Conservation (phyloP, 1,140 invertebrate genomes). For the Caerostris darwini region DNA sequence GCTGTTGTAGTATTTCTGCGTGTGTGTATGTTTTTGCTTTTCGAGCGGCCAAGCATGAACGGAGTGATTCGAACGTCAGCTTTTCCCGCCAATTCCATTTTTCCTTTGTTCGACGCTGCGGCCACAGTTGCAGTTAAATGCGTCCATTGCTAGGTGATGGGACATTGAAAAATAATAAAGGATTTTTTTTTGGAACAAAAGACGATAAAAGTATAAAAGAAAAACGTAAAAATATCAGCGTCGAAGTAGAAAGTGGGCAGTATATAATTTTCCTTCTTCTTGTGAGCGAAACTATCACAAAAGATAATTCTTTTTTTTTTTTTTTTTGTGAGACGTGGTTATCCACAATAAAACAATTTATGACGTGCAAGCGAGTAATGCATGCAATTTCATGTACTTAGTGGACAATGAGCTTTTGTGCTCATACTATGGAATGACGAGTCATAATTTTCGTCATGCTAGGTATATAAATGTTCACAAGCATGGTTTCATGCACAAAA, state of each 20-base stretch:
- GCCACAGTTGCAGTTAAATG: slow-evolving; percentile 67
- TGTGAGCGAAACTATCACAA: slow-evolving; percentile 52
- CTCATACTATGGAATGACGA: neutral
- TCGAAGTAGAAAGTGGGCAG: slow-evolving; percentile 65
- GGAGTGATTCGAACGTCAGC: slow-evolving; percentile 36
- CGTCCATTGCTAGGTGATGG: slow-evolving; percentile 69
- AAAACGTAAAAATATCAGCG: slow-evolving; percentile 23
- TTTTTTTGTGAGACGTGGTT: slow-evolving; percentile 35
- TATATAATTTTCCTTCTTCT: neutral
- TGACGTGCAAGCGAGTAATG: slow-evolving; percentile 46
- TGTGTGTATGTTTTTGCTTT: slow-evolving; percentile 6
- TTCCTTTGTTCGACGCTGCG: slow-evolving; percentile 41
- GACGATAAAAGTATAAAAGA: neutral
- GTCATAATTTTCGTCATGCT: neutral
- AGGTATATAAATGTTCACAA: neutral
- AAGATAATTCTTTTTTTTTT: slow-evolving; percentile 50
- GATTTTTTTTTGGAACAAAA: slow-evolving; percentile 41
- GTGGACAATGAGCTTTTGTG: slow-evolving; percentile 24
- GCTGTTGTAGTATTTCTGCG: slow-evolving; percentile 19
- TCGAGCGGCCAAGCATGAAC: slow-evolving; percentile 61
- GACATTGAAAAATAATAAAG: slow-evolving; percentile 56
- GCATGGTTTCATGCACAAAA: neutral
- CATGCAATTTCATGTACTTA: neutral
- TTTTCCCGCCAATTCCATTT: slow-evolving; percentile 70
- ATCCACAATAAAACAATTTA: slow-evolving; percentile 54